Percentiles rank a stretch among this genome's conserved stretches.
These are phyloP conservation scores for Eugnorisma glareosa DNA, from an alignment of 2,888 invertebrate genomes.

Conservation along the genomic window DNA sequence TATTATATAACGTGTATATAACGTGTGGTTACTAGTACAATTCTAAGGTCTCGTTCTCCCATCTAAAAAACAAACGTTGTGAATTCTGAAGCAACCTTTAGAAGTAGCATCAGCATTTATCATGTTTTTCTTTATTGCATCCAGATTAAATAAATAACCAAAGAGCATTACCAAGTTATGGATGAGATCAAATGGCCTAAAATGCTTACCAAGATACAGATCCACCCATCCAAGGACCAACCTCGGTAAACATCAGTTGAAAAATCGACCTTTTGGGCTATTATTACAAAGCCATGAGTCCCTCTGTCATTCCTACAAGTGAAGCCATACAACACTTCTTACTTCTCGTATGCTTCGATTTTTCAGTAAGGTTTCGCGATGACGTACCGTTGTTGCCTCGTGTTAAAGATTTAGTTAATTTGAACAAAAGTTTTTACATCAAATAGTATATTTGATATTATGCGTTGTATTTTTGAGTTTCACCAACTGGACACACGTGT, in stretches of 20 bases:
- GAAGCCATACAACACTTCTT: constrained; percentile 26
- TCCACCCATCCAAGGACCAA: background rate
- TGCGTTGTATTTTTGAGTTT: background rate
- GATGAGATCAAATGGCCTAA: background rate
- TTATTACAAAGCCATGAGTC: background rate
- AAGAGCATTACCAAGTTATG: background rate
- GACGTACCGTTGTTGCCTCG: background rate
- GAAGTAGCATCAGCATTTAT: too few relatives aligned
- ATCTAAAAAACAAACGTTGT: too few relatives aligned
- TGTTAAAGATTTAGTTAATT: background rate
- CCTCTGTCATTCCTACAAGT: background rate
- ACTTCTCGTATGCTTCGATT: background rate
- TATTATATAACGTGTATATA: too few relatives aligned
- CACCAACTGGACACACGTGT: too few relatives aligned
- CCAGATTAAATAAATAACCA: background rate
- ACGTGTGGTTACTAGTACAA: too few relatives aligned
- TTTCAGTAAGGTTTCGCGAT: constrained; percentile 39
- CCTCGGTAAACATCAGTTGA: background rate
- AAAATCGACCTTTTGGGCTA: background rate
- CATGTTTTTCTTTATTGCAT: background rate
- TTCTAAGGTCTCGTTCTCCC: too few relatives aligned
- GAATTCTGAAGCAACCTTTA: too few relatives aligned
- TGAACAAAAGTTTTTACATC: background rate
- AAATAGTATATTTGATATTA: too few relatives aligned
- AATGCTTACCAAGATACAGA: background rate